Evolutionary conservation across 1,140 invertebrate species (phyloP).

Genomic region (Heterodera carotae): DNA sequence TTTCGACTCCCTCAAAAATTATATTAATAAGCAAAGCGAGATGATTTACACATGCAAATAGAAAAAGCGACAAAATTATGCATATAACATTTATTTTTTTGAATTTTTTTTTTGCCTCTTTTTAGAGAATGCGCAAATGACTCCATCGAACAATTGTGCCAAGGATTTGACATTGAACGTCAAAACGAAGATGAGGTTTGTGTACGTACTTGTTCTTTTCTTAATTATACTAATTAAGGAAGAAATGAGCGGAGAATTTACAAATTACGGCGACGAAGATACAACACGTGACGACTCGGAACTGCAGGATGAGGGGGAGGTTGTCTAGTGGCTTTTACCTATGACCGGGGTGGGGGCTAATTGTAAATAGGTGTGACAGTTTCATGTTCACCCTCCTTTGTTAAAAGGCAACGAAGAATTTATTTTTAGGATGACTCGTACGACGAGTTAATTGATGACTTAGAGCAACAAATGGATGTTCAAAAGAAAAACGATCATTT

Average conservation of each 20-base stretch:
- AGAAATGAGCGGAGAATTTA: neutral
- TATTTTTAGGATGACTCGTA: neutral
- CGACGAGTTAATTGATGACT: neutral
- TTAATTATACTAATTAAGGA: neutral
- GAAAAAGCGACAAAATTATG: too few species aligned
- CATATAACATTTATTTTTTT: too few species aligned
- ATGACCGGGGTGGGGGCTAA: too few species aligned
- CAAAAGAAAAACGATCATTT: neutral
- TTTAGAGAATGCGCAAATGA: too few species aligned
- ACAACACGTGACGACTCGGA: neutral
- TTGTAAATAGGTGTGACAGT: neutral
- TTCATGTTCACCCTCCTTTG: neutral
- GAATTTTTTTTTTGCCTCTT: too few species aligned
- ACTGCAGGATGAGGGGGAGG: constrained; percentile 6
- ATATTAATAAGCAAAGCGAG: too few species aligned
- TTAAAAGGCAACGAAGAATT: too few species aligned
- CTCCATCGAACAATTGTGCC: too few species aligned
- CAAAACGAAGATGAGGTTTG: neutral
- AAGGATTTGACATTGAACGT: neutral
- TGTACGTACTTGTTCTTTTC: too few species aligned
- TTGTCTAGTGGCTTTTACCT: neutral
- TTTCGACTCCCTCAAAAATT: too few species aligned
- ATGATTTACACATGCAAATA: too few species aligned
- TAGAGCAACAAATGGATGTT: neutral
- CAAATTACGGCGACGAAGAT: constrained; percentile 6